Evolutionary conservation across 2,888 invertebrate species (phyloP), one percentile per base, ranked within the genome.

Genomic region (Amiota communis): DNA sequence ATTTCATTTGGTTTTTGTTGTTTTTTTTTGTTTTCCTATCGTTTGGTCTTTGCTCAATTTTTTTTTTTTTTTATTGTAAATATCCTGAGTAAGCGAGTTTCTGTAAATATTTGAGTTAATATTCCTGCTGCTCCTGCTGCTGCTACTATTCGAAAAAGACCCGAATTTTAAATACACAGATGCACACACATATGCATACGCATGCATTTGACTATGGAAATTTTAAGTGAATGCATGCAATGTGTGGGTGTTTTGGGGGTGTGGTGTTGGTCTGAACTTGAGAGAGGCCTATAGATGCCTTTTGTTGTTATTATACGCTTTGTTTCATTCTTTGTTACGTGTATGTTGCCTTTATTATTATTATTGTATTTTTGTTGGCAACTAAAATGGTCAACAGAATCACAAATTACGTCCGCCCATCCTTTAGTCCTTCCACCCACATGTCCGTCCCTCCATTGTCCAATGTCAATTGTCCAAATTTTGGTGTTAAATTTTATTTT

Each of bases 261-360:
- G 36, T 2, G 36, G 3, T 6, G 36, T 36, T 36, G 6, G 36
- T 36, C 36, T 36, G 36, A 36, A 36, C 36, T 36, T 36, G 36
- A 36, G 8, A 36, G 36, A 36, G 2, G 36, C 36, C 36, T 36
- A 36, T 63, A 36, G 63, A 8, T 63, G n/a, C 36, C n/a, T 12
- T 63, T 23, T 13, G 12, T 17, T 36, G 63, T 23, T 63, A 36
- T 15, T 64, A 51, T 23, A 71, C 17, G 48, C 70, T 68, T 73
- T 74, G 75, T 76, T 74, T 73, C 71, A 73, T 64, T 36, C 36
- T 36, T 36, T 36, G 36, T 36, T 76, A n/a, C n/a, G n/a, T n/a
- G n/a, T n/a, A 63, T 23, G 20, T 67, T 65, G 47, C 36, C 57
- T 11, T 56, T 57, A 57, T 47, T 47, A 77, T 82, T 85, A 84